phyloP scores from a whole-genome alignment of 1,140 invertebrate genomes.

The Diabrotica undecimpunctata region DNA sequence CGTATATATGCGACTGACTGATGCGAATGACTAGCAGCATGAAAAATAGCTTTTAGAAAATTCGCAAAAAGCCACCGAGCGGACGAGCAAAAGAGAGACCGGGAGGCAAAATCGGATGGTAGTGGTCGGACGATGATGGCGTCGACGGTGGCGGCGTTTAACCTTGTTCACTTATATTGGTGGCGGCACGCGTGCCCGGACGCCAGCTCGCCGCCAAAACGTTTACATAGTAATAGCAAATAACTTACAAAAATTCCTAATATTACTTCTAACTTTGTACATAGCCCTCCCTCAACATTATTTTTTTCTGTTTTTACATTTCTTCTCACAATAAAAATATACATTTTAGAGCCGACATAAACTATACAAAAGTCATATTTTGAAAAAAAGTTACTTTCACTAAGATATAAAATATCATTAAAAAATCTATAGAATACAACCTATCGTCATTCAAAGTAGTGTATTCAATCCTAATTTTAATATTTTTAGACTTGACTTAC shows the following conservation, averaged over 20 bases:
- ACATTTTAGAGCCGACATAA: background rate
- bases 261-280: no score
- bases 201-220: slow-evolving; percentile 33
- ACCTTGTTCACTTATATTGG: slow-evolving; percentile 28
- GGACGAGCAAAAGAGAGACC: slow-evolving; percentile 5
- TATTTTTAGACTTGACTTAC: no score
- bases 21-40: no score
- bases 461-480: no score
- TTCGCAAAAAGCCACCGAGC: slow-evolving; percentile 6
- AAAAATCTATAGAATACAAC: no score
- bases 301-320: background rate
- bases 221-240: slow-evolving; percentile 30
- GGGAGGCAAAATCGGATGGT: background rate
- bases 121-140: no score
- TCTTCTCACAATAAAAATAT: background rate
- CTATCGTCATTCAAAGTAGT: no score
- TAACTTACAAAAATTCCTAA: no score
- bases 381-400: background rate
- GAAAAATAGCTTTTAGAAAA: background rate
- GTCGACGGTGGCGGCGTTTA: slow-evolving; percentile 20
- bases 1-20: no score
- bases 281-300: slow-evolving; percentile 4
- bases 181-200: slow-evolving; percentile 39
- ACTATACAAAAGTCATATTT: background rate
- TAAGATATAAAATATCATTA: background rate